Evolutionary conservation across 2,888 invertebrate species (phyloP).

Genomic region (Galerucella nymphaeae): DNA sequence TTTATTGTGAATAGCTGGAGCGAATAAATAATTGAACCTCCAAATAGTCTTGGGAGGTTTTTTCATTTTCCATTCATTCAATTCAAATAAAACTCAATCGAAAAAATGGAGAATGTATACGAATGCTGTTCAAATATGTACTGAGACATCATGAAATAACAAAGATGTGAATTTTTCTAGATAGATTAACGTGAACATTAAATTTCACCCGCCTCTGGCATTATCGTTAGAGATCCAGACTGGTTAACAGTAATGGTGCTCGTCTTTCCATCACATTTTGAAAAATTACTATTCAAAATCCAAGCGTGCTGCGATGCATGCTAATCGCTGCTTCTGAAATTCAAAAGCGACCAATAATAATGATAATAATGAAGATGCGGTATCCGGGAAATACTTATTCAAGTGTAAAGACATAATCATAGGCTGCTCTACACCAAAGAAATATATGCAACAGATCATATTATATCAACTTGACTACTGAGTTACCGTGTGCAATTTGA

Average conservation of each 20-base stretch:
- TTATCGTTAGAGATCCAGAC: too few relatives aligned
- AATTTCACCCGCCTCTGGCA: too few relatives aligned
- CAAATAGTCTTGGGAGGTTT: too few relatives aligned
- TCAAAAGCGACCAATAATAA: conserved; percentile 51
- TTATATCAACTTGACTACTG: conserved; percentile 48
- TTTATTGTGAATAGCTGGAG: too few relatives aligned
- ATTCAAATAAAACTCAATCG: too few relatives aligned
- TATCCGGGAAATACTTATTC: conserved; percentile 60
- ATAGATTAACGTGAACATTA: too few relatives aligned
- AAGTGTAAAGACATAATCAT: conserved; percentile 58
- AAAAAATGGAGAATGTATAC: too few relatives aligned
- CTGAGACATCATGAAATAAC: too few relatives aligned
- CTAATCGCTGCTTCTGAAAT: conserved; percentile 55
- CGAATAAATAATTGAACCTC: too few relatives aligned
- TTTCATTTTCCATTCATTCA: too few relatives aligned
- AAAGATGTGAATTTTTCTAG: too few relatives aligned
- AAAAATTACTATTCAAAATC: conserved; percentile 35
- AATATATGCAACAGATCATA: conserved; percentile 52
- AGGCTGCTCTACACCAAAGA: conserved; percentile 46
- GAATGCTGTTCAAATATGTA: too few relatives aligned
- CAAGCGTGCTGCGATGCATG: conserved; percentile 47
- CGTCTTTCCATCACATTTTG: conserved; percentile 24
- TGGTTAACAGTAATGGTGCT: not conserved
- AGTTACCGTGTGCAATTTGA: conserved; percentile 39
- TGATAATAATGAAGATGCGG: conserved; percentile 53